Evolutionary conservation across 2,113 vertebrate species (phyloP).

Genomic region (Phyllostomus discolor): DNA sequence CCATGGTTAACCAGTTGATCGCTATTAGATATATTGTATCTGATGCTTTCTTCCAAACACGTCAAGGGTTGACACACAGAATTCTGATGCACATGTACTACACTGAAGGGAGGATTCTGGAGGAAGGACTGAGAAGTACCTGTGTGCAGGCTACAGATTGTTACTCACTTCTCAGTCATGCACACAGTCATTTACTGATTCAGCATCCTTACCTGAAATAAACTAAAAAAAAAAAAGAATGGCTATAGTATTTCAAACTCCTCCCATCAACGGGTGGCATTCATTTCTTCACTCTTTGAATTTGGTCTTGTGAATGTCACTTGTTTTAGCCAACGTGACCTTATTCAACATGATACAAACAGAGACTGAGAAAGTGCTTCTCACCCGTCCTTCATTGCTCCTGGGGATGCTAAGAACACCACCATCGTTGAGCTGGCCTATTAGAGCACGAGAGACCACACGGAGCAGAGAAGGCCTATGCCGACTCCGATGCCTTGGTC

Average conservation of each 20-base stretch:
- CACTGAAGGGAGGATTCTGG: not conserved
- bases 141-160: not conserved
- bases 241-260: not conserved
- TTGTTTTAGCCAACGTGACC: not conserved
- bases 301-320: not conserved
- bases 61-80: not conserved
- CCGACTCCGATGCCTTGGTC: rapidly evolving
- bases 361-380: not conserved
- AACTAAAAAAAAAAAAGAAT: not conserved
- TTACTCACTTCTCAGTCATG: not conserved
- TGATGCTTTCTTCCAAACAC: not conserved
- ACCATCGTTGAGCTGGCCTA: not conserved
- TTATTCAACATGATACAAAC: not conserved
- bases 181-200: not conserved
- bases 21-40: not conserved
- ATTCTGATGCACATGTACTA: not conserved
- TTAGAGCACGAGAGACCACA: not conserved
- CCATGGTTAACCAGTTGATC: not conserved
- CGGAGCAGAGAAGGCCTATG: not conserved
- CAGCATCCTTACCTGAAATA: not conserved
- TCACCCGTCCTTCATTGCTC: not conserved
- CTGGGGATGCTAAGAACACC: not conserved
- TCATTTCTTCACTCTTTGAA: not conserved
- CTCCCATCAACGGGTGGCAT: not conserved
- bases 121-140: not conserved